Evolutionary conservation across 2,797 vertebrate genomes (phyloP).

Genomic region (Xenentodon cancila): DNA sequence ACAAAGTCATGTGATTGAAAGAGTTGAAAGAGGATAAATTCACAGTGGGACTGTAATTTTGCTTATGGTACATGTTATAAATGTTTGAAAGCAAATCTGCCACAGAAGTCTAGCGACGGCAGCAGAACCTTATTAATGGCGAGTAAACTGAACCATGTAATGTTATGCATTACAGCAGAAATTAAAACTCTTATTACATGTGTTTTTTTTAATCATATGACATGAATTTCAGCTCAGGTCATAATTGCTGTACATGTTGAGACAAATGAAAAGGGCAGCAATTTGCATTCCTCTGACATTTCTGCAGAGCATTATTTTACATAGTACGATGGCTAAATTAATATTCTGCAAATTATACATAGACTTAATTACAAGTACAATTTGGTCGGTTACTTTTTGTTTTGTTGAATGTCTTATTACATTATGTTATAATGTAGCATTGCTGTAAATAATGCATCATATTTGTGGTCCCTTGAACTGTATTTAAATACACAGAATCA

Average conservation of each 20-base stretch:
- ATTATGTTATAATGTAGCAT: not conserved
- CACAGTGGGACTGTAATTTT: not conserved
- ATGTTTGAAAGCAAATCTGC: not conserved
- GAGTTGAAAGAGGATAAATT: too few relatives aligned
- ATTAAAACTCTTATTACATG: conserved; percentile 36
- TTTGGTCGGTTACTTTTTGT: conserved; percentile 1
- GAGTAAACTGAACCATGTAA: conserved; percentile 20
- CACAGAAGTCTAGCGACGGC: not conserved
- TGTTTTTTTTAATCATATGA: conserved; percentile 57
- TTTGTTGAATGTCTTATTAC: conserved; percentile 1
- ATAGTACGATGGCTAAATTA: conserved; percentile 19
- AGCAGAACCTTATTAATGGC: conserved; percentile 10
- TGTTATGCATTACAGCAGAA: conserved; percentile 32
- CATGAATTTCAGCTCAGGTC: conserved; percentile 37
- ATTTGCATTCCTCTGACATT: conserved; percentile 50
- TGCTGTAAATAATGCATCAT: not conserved
- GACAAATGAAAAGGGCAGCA: conserved; percentile 51
- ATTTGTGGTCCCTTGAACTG: not conserved
- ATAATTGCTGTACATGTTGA: conserved; percentile 60
- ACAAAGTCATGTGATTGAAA: too few relatives aligned
- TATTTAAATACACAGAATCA: not conserved
- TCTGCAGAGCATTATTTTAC: conserved; percentile 32
- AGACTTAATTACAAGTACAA: not conserved
- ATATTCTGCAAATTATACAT: conserved; percentile 5
- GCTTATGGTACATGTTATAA: too few relatives aligned